phyloP scores from a whole-genome alignment of 2,797 vertebrate genomes.

The Phrynocephalus vlangalii region DNA sequence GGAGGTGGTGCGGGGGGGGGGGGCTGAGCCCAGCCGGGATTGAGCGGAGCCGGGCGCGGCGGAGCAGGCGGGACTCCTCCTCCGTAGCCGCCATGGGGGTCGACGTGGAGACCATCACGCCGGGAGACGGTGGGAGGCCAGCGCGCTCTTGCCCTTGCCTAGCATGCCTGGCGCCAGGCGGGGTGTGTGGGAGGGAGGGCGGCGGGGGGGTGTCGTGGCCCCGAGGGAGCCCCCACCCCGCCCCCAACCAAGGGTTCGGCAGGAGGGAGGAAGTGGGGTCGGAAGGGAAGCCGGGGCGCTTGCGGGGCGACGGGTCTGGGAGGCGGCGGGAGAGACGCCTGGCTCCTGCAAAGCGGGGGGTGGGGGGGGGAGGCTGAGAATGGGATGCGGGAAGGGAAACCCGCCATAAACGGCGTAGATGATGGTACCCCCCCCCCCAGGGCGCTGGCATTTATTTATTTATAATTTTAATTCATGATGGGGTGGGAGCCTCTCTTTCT shows the following conservation, averaged over 20 bases:
- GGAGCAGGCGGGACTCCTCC: not conserved
- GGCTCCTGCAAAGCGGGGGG: no score
- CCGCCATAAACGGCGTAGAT: no score
- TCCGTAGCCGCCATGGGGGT: slow-evolving; percentile 85
- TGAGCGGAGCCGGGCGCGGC: not conserved
- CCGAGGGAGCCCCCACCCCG: not conserved
- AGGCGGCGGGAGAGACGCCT: no score
- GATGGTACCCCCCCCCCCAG: no score
- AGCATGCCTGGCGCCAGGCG: slow-evolving; percentile 1
- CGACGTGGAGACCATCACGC: slow-evolving; percentile 95
- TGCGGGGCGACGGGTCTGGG: no score
- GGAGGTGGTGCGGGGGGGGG: not conserved
- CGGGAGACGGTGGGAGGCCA: slow-evolving; percentile 89
- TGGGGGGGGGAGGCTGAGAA: not conserved
- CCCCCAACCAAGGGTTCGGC: not conserved
- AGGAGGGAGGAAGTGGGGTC: not conserved
- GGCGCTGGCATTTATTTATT: no score
- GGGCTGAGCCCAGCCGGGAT: not conserved
- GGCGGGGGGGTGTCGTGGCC: slow-evolving; percentile 25
- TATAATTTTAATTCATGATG: no score
- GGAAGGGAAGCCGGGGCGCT: not conserved
- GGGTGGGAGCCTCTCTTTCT: no score
- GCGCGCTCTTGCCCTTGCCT: no score
- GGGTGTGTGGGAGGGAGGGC: slow-evolving; percentile 17
- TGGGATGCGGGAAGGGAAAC: no score